Evolutionary conservation across 2,797 vertebrate genomes (phyloP).

Genomic region (Erethizon dorsatum): DNA sequence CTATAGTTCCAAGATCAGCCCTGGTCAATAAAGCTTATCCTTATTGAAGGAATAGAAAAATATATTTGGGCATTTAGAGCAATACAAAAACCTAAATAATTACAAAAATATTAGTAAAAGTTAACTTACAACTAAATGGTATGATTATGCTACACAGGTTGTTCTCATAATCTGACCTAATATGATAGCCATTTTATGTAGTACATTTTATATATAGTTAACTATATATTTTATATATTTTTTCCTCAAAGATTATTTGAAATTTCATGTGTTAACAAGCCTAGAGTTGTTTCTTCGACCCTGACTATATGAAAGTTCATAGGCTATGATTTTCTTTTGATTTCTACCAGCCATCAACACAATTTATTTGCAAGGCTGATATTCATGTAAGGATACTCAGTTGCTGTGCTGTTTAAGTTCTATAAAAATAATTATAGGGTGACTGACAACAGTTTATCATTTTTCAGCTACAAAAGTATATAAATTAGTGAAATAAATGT

Average conservation of each 20-base stretch:
- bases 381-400: slow-evolving; percentile 28
- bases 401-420: slow-evolving; percentile 61
- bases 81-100: not conserved
- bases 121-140: not conserved
- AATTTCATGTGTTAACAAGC: slow-evolving; percentile 61
- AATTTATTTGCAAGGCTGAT: slow-evolving; percentile 74
- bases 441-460: slow-evolving; percentile 75
- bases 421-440: slow-evolving; percentile 68
- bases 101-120: not conserved
- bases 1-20: not conserved
- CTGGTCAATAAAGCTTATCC: not conserved
- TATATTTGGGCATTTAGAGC: not conserved
- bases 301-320: slow-evolving; percentile 15
- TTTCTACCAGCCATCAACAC: slow-evolving; percentile 48
- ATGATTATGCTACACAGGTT: not conserved
- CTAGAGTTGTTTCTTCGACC: not conserved
- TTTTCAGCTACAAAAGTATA: slow-evolving; percentile 65
- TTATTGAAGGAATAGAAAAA: not conserved
- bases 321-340: slow-evolving; percentile 53
- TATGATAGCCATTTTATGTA: slow-evolving; percentile 9
- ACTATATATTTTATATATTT: not conserved
- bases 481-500: slow-evolving; percentile 79
- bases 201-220: not conserved
- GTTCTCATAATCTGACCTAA: not conserved
- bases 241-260: slow-evolving; percentile 67